phyloP scores from a whole-genome alignment of 2,113 vertebrate genomes.

The Nycticryphes semicollaris region DNA sequence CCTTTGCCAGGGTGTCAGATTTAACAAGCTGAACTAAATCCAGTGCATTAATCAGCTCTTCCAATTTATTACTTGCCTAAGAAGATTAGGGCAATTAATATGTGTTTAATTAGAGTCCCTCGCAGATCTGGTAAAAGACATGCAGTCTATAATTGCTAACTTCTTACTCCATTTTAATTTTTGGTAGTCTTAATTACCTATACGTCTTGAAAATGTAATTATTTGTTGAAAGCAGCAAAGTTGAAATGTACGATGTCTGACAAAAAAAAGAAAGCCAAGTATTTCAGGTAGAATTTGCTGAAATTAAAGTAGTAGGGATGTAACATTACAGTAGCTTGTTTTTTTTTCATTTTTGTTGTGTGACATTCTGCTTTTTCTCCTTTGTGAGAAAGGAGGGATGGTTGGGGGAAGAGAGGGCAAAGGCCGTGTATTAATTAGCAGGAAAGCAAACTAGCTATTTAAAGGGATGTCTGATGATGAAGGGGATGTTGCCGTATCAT shows the following conservation, averaged over 20 bases:
- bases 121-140: conserved; percentile 55
- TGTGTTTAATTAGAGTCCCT: conserved; percentile 70
- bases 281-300: not conserved
- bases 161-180: conserved; percentile 59
- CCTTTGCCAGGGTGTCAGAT: conserved; percentile 64
- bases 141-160: conserved; percentile 37
- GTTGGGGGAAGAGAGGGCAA: not conserved
- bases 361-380: not conserved
- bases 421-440: not conserved
- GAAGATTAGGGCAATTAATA: conserved; percentile 73
- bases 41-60: conserved; percentile 70
- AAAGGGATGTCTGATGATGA: not conserved
- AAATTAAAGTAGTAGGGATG: not conserved
- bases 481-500: not conserved
- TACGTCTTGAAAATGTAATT: conserved; percentile 46
- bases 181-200: conserved; percentile 57
- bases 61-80: conserved; percentile 72
- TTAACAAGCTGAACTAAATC: conserved; percentile 76
- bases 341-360: not conserved
- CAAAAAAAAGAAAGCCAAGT: not conserved
- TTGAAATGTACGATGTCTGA: conserved; percentile 2
- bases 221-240: not conserved
- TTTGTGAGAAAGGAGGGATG: not conserved
- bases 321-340: not conserved
- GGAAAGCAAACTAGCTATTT: not conserved